Conservation (phyloP, 2,888 invertebrate species). For the Digitonthophagus gazella region DNA sequence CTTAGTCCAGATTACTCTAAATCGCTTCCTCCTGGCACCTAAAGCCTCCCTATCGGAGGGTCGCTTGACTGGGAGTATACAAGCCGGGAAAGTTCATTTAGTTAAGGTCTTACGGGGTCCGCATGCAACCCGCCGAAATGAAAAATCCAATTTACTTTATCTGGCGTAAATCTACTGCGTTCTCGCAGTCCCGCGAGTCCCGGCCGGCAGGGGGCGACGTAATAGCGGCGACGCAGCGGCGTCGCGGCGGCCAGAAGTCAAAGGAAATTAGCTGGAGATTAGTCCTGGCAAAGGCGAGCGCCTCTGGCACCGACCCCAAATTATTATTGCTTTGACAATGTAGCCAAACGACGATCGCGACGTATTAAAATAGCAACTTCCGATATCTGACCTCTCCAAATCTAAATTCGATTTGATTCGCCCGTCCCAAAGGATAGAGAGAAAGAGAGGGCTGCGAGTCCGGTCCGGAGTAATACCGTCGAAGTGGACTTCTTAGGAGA, state of each 20-base stretch:
- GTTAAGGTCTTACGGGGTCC: slow-evolving; percentile 37
- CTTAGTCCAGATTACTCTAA: neutral
- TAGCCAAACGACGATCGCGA: neutral
- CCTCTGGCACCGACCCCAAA: slow-evolving; percentile 6
- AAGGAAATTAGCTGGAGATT: slow-evolving; percentile 11
- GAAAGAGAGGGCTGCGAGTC: slow-evolving; percentile 13
- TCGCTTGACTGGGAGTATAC: slow-evolving; percentile 2
- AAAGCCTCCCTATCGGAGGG: neutral
- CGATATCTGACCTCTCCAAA: neutral
- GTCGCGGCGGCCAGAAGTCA: slow-evolving; percentile 1
- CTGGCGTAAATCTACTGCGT: slow-evolving; percentile 39
- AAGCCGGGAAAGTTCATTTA: slow-evolving; percentile 37
- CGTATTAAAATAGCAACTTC: neutral
- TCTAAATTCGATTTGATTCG: neutral
- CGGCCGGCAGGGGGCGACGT: slow-evolving; percentile 34
- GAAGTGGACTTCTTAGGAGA: slow-evolving; percentile 16
- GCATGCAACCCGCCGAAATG: slow-evolving; percentile 38
- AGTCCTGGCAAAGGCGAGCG: slow-evolving; percentile 8
- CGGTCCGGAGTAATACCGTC: slow-evolving; percentile 9
- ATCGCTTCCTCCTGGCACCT: neutral
- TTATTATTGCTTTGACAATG: slow-evolving; percentile 10
- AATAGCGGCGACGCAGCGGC: slow-evolving; percentile 4
- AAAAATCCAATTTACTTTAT: slow-evolving; percentile 45
- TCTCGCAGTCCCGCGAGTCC: slow-evolving; percentile 23
- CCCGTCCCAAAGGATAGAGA: neutral